A percentile compares a stretch with the other conserved stretches of the same genome.
These are phyloP conservation scores for Esox masquinongy DNA, from an alignment of 2,797 vertebrate genomes.

Conservation along the genomic window DNA sequence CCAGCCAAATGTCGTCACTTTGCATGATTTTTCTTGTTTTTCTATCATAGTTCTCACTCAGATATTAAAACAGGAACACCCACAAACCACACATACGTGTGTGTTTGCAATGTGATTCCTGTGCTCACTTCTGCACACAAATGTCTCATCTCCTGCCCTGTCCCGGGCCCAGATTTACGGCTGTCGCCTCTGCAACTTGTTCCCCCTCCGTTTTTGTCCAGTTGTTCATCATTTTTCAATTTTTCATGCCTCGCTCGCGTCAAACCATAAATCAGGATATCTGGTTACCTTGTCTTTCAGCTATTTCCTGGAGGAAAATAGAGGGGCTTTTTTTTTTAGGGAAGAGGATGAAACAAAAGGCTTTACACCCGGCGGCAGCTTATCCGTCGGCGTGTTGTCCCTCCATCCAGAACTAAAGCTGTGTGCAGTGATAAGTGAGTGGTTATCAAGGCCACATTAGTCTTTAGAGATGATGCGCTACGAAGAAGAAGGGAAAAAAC, in stretches of 20 bases:
- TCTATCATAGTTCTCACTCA: not conserved
- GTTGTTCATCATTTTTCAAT: slow-evolving; percentile 73
- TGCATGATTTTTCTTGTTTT: too few relatives aligned
- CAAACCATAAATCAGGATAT: slow-evolving; percentile 53
- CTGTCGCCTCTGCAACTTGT: slow-evolving; percentile 61
- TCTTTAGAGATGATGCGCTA: slow-evolving; percentile 32
- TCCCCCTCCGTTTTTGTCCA: slow-evolving; percentile 42
- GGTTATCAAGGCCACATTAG: slow-evolving; percentile 55
- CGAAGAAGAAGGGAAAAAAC: not conserved
- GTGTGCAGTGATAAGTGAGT: slow-evolving; percentile 54
- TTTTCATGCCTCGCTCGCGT: slow-evolving; percentile 52
- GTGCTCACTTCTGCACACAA: slow-evolving; percentile 9
- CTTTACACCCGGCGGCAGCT: slow-evolving; percentile 18
- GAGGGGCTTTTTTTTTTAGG: slow-evolving; percentile 34
- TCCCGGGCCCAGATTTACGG: slow-evolving; percentile 66
- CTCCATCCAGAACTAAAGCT: slow-evolving; percentile 47
- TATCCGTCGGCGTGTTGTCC: slow-evolving; percentile 17
- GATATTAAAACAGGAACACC: not conserved
- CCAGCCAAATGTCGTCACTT: too few relatives aligned
- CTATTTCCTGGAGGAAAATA: slow-evolving; percentile 48
- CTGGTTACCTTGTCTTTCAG: slow-evolving; percentile 56
- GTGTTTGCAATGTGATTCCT: not conserved
- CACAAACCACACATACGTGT: not conserved
- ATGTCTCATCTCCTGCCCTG: slow-evolving; percentile 53
- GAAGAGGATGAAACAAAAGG: slow-evolving; percentile 32